Percentiles rank a stretch among this genome's conserved stretches.
Conservation (phyloP, 2,888 invertebrate species). For the Leucophenga maculata region DNA sequence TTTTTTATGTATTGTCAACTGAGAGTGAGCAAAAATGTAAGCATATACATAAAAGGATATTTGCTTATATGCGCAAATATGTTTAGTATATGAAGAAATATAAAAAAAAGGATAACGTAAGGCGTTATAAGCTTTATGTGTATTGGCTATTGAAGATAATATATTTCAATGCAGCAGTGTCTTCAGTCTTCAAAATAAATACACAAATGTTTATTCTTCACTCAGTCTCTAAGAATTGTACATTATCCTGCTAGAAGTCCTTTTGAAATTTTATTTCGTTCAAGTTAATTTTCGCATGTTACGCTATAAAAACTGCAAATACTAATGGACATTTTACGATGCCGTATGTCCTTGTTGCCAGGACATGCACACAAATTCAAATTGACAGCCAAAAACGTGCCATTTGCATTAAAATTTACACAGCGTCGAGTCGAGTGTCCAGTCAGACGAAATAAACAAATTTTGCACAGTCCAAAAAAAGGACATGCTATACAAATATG, state of each 20-base stretch:
- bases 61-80: constrained; percentile 20
- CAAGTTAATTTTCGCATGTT: constrained; percentile 57
- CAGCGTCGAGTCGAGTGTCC: background rate
- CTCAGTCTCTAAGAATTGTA: too few species aligned
- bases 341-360: constrained; percentile 24
- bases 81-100: background rate
- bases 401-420: constrained; percentile 60
- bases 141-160: background rate
- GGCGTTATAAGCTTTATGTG: background rate
- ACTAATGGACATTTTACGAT: constrained; percentile 70
- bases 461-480: background rate
- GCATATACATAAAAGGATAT: constrained; percentile 1
- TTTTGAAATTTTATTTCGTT: constrained; percentile 12
- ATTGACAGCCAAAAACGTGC: constrained; percentile 53
- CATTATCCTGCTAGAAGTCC: background rate
- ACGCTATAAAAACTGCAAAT: constrained; percentile 55
- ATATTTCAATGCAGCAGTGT: background rate
- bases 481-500: constrained; percentile 20
- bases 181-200: background rate
- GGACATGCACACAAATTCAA: constrained; percentile 33
- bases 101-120: background rate
- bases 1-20: constrained; percentile 30
- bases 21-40: background rate
- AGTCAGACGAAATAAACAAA: constrained; percentile 31
- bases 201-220: too few species aligned